Percentiles rank a stretch among this genome's conserved stretches.
Conservation (phyloP, 2,113 vertebrate genomes). For the Nicator chloris region DNA sequence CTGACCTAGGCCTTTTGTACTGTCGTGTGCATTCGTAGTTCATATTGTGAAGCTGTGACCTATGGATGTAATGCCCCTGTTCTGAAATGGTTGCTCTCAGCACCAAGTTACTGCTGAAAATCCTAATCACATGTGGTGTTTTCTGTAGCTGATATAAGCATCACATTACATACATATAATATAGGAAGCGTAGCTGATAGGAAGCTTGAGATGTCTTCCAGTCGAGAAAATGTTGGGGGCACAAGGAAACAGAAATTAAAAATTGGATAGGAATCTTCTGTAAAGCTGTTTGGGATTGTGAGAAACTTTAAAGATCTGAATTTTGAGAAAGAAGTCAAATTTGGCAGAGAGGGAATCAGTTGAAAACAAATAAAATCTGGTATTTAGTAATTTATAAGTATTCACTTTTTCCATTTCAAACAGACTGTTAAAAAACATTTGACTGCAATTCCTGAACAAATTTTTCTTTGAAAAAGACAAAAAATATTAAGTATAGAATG, state of each 20-base stretch:
- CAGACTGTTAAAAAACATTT: neutral
- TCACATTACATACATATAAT: neutral
- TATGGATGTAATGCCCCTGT: neutral
- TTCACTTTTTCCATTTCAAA: neutral
- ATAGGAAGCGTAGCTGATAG: neutral
- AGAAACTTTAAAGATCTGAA: neutral
- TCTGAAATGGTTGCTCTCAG: neutral
- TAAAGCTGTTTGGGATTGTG: neutral
- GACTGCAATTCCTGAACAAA: neutral
- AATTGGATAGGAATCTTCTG: neutral
- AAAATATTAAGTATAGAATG: neutral
- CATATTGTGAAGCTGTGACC: neutral
- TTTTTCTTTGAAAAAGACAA: neutral
- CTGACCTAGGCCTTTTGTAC: neutral
- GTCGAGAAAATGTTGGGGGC: neutral
- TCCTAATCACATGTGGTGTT: neutral
- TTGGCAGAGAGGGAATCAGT: neutral
- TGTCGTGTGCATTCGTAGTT: neutral
- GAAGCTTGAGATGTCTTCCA: neutral
- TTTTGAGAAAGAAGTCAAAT: neutral
- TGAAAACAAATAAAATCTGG: neutral
- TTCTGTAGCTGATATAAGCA: neutral
- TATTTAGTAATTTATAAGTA: neutral
- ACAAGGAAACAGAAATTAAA: neutral
- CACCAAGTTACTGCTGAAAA: neutral